These are phyloP conservation scores for Cenopis cana DNA, from an alignment of 2,888 invertebrate genomes.

Conservation along the genomic window DNA sequence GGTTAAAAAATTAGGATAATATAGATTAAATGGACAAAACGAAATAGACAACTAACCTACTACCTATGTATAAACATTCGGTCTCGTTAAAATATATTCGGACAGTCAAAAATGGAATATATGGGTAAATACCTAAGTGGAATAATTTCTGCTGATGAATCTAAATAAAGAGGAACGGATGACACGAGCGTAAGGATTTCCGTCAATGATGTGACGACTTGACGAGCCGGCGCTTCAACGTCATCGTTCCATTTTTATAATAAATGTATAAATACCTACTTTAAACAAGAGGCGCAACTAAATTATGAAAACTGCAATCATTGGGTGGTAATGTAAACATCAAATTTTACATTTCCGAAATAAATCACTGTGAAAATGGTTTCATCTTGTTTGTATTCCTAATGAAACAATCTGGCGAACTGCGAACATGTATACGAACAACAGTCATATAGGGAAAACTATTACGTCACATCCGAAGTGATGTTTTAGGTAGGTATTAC, in stretches of 20 bases:
- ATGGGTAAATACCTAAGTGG: slow-evolving; percentile 8
- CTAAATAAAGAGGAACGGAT: slow-evolving; percentile 39
- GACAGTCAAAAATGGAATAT: not conserved
- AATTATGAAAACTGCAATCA: too few species aligned
- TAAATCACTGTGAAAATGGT: too few species aligned
- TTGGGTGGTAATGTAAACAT: too few species aligned
- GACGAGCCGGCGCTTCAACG: not conserved
- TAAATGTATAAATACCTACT: not conserved
- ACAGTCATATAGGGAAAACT: not conserved
- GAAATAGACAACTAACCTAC: not conserved
- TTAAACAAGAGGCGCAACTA: not conserved
- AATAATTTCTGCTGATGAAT: slow-evolving; percentile 28
- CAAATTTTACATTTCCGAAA: too few species aligned
- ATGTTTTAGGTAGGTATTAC: not conserved
- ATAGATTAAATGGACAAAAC: not conserved
- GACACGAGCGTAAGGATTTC: slow-evolving; percentile 28
- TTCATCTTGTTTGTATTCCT: not conserved
- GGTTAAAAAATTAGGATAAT: not conserved
- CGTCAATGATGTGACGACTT: slow-evolving; percentile 12
- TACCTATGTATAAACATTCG: not conserved
- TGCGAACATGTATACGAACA: not conserved
- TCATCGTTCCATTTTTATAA: not conserved
- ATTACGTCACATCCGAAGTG: slow-evolving; percentile 1
- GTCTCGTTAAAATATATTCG: not conserved
- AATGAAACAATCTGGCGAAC: not conserved